Base-by-base conservation (phyloP, 2,888 invertebrate species). In the Neuroscelio doddi region DNA sequence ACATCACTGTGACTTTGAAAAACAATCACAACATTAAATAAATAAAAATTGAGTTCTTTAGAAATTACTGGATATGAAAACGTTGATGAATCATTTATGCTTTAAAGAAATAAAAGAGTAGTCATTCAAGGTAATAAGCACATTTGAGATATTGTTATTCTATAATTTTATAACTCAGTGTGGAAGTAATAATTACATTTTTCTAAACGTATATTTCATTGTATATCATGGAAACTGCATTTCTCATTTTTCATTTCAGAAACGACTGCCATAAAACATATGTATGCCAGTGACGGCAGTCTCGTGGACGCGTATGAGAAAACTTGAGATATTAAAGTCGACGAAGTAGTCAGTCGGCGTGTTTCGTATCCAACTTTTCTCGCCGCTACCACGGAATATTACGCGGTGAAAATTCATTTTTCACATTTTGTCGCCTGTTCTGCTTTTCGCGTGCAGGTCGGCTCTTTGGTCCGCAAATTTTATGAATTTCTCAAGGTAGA, bases 281-380 rank as follows among this genome's bases (percentile, higher is more conserved):
- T 7, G 32, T 17, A 21, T 10, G 26, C 16, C 30, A 21, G 15
- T 24, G 56, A 36, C 49, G 52, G 38, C 32, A 9, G 15, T 41
- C 17, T 30, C 9, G 30, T 17, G 32, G 24, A 8, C 10, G 36
- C 32, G 45, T 59, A 47, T 52, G 59, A 68, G 69, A 70, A 73
- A 74, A 74, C 57, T 73, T 61, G 70, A 69, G 72, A 72, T 70
- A 75, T 75, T 74, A 75, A 73, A 76, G 70, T 72, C 65, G 65
- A 63, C 62, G 45, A 66, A 66, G 64, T 68, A 41, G 55, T 51
- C 64, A 42, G 45, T 47, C 49, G 57, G 51, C 65, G 56, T 53
- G 55, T 57, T 64, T 66, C 69, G 57, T 51, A 34, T 55, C 46
- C 51, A 56, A 57, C 39, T 66, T 58, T 57, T 32, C 51, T 42